These are phyloP conservation scores for Eupeodes latifasciatus DNA, from an alignment of 2,888 invertebrate species.

Conservation along the genomic window DNA sequence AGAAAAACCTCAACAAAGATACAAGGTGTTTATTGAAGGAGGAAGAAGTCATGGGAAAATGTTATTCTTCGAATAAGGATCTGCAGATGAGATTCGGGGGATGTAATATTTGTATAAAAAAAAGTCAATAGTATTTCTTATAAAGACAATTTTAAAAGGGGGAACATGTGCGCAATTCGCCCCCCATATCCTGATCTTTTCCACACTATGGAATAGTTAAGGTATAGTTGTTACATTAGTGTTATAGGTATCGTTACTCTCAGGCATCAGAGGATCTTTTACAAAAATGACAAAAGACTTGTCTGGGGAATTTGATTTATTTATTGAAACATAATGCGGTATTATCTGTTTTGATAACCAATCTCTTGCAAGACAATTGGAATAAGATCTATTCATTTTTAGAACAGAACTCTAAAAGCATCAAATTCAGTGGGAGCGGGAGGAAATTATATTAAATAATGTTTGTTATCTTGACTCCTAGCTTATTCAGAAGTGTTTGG, in stretches of 20 bases:
- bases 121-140: slow-evolving; percentile 45
- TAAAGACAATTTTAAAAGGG: slow-evolving; percentile 38
- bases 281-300: slow-evolving; percentile 43
- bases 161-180: slow-evolving; percentile 71
- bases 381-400: not conserved
- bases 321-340: slow-evolving; percentile 53
- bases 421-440: not conserved
- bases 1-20: slow-evolving; percentile 71
- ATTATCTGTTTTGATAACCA: slow-evolving; percentile 40
- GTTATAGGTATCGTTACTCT: not conserved
- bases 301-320: slow-evolving; percentile 67
- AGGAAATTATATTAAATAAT: not conserved
- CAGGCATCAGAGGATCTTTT: not conserved
- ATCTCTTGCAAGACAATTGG: slow-evolving; percentile 36
- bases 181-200: slow-evolving; percentile 50
- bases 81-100: slow-evolving; percentile 41
- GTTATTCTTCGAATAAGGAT: slow-evolving; percentile 59
- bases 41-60: slow-evolving; percentile 75
- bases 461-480: not conserved
- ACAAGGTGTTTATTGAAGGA: slow-evolving; percentile 70
- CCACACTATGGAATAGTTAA: not conserved
- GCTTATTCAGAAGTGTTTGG: not conserved
- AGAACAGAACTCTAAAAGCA: not conserved
- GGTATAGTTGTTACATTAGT: not conserved
- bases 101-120: not conserved